Evolutionary conservation across 2,113 vertebrate genomes (phyloP).

Genomic region (Gavia stellata): DNA sequence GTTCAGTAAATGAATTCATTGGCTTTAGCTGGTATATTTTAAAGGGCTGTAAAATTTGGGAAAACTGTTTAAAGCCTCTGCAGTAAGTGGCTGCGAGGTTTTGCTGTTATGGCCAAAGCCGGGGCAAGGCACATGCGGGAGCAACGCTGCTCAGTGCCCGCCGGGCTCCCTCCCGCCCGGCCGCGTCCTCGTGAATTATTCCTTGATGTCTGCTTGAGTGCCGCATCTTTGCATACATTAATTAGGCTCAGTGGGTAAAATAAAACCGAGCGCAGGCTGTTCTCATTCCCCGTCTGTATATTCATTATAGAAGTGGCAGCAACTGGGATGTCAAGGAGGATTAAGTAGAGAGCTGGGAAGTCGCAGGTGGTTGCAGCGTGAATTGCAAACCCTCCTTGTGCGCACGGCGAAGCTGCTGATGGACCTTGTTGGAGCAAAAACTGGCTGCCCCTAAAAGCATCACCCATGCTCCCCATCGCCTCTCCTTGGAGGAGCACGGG

Average conservation of each 20-base stretch:
- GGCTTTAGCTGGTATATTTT: not conserved
- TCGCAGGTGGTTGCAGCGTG: not conserved
- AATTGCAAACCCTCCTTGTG: not conserved
- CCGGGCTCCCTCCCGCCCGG: not conserved
- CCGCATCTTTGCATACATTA: not conserved
- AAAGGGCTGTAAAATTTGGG: not conserved
- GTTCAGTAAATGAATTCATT: accelerated
- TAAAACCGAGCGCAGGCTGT: not conserved
- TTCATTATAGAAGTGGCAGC: not conserved
- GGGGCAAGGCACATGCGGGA: accelerated
- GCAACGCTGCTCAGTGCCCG: not conserved
- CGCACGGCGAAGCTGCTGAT: accelerated
- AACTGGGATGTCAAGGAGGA: slow-evolving; percentile 12
- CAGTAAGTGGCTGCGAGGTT: not conserved
- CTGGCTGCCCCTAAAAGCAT: accelerated
- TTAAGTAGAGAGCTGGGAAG: not conserved
- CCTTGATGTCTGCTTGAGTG: not conserved
- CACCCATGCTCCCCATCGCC: accelerated
- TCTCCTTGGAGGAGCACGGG: accelerated
- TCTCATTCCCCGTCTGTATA: not conserved
- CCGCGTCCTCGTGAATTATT: not conserved
- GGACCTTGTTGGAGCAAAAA: not conserved
- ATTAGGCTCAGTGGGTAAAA: not conserved
- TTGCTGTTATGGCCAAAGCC: accelerated
- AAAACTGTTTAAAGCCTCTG: not conserved